Evolutionary conservation across 2,797 vertebrate genomes (phyloP).

Genomic region (Ceryle rudis): DNA sequence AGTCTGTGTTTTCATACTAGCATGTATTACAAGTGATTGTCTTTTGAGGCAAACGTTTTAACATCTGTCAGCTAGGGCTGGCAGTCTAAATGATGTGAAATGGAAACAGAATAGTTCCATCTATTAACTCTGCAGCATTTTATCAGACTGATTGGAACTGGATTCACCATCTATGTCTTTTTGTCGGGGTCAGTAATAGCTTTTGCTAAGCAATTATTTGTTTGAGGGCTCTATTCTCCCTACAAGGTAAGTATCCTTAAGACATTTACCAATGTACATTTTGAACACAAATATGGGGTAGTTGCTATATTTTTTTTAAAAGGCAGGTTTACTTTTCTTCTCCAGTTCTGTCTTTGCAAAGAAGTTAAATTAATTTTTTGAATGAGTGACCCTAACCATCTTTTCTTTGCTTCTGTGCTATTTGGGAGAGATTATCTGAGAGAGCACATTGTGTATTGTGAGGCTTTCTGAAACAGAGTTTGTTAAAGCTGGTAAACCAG

Average conservation of each 20-base stretch:
- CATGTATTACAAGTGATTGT: not conserved
- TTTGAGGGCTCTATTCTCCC: not conserved
- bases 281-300: not conserved
- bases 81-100: not conserved
- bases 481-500: not conserved
- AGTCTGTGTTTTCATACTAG: not conserved
- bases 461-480: not conserved
- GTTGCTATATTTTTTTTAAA: not conserved
- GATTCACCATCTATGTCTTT: constrained; percentile 28
- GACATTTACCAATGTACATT: not conserved
- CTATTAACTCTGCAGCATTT: not conserved
- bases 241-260: not conserved
- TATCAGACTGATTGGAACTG: not conserved
- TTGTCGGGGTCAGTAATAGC: not conserved
- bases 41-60: constrained; percentile 15
- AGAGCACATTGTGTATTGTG: not conserved
- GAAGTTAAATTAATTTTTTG: not conserved
- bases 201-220: not conserved
- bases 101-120: constrained; percentile 27
- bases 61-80: not conserved
- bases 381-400: not conserved
- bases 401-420: not conserved
- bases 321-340: not conserved
- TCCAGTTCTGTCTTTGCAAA: not conserved
- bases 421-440: not conserved